Evolutionary conservation across 1,140 invertebrate genomes (phyloP).

Genomic region (Papilio glaucus): DNA sequence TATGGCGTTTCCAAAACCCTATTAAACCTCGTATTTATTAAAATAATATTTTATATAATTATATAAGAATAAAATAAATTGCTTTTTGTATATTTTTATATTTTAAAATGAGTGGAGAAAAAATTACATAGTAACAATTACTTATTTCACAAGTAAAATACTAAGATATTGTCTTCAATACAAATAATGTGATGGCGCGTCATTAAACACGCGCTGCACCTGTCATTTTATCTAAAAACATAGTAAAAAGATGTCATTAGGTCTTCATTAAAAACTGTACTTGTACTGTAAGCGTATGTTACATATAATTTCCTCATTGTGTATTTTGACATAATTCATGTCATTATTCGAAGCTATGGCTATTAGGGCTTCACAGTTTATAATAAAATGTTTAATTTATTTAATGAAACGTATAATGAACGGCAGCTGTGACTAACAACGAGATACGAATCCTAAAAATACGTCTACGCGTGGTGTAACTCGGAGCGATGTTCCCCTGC

Average conservation of each 20-base stretch:
- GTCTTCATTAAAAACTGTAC: no score
- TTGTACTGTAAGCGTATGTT: slow-evolving; percentile 10
- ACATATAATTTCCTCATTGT: slow-evolving; percentile 3
- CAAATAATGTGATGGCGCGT: no score
- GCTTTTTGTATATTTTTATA: no score
- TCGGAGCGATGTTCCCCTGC: slow-evolving; percentile 49
- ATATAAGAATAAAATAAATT: neutral
- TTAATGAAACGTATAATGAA: slow-evolving; percentile 41
- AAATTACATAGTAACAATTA: no score
- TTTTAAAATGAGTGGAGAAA: no score
- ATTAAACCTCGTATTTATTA: no score
- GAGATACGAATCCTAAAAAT: slow-evolving; percentile 67
- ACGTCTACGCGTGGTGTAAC: slow-evolving; percentile 60
- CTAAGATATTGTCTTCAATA: no score
- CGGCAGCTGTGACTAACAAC: slow-evolving; percentile 61
- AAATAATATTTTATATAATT: no score
- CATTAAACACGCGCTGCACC: neutral
- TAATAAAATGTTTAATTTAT: slow-evolving; percentile 32
- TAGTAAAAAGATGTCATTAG: neutral
- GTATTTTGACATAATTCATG: slow-evolving; percentile 6
- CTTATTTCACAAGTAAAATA: no score
- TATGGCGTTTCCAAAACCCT: no score
- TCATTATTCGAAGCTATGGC: slow-evolving; percentile 8
- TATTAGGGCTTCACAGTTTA: slow-evolving; percentile 35
- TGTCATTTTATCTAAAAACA: neutral